These are phyloP conservation scores for Pygoscelis adeliae DNA, from an alignment of 2,113 vertebrate species.

Conservation along the genomic window DNA sequence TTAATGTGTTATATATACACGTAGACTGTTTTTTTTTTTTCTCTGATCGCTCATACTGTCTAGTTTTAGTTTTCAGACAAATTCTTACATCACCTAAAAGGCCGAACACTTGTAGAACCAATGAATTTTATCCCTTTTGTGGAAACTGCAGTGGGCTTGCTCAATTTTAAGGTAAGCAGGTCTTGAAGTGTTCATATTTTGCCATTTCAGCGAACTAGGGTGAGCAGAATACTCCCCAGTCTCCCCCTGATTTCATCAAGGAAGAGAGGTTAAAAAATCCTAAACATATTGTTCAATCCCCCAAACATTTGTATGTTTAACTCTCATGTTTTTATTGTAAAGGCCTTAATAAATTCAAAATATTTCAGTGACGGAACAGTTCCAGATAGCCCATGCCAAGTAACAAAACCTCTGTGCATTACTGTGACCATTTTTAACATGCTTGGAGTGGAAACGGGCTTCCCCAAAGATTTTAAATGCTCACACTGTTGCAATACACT, in stretches of 20 bases:
- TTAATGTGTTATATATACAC: not conserved
- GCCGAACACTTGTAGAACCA: slow-evolving; percentile 87
- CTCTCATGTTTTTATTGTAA: not conserved
- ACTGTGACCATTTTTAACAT: not conserved
- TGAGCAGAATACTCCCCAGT: not conserved
- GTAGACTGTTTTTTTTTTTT: not conserved
- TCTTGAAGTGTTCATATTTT: slow-evolving; percentile 44
- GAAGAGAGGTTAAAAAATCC: not conserved
- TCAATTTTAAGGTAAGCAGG: slow-evolving; percentile 96
- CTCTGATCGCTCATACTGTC: slow-evolving; percentile 36
- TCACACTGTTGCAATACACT: not conserved
- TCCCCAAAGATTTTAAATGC: not conserved
- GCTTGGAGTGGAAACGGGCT: not conserved
- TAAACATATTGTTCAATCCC: not conserved
- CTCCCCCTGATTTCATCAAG: not conserved
- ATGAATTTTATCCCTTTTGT: slow-evolving; percentile 97
- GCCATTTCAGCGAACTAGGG: not conserved
- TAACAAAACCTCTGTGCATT: not conserved
- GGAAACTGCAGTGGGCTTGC: slow-evolving; percentile 96
- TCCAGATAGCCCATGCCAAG: not conserved
- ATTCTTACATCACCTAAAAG: slow-evolving; percentile 89
- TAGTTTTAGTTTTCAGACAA: slow-evolving; percentile 94
- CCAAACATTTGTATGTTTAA: not conserved
- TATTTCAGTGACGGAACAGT: not conserved
- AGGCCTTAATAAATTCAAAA: not conserved